Base-by-base conservation (phyloP, 2,113 vertebrate genomes). In the Mormyrus lacerda region DNA sequence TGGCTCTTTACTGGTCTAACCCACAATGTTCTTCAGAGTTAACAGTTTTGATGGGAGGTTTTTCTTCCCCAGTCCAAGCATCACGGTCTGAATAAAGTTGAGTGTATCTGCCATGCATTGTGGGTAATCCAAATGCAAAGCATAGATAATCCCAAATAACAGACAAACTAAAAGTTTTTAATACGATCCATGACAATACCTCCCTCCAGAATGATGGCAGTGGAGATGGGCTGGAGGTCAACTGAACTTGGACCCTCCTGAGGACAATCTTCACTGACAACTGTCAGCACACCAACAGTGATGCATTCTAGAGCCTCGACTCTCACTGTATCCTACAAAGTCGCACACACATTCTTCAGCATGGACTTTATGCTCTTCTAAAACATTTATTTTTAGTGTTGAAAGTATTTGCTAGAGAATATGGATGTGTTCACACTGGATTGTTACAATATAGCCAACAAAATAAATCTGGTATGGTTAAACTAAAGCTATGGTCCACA, bases 101-200 rank as follows among this genome's bases (percentile, higher is more conserved):
- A 86, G 85, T 24, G 85, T 89, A 55, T 89, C 88, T 50, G 69
- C 53, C 69, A 89, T 89, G 85, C 17, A 48, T 31, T 89, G 83
- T 7, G 73, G 85, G 76, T 88, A 88, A 6, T 88, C 27, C 51
- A 89, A 48, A 17, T 91, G 31, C 17, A 91, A 27, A 31, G 53
- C 45, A 51, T 89, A 90, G 0, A 55, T 88, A 7, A 91, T 61
- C 50, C 89, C 76, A 91, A 89, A 91, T 35, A 89, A 48, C 21
- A 91, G 73, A 10, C 53, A 85, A 42, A 91, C n/a, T n/a, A 44
- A 15, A 89, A 73, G n/a, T 83, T 84, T 39, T 3, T 48, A 17
- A 88, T 31, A 85, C 42, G 39, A n/a, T 91, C 76, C 86, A 88
- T 91, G 21, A 79, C 86, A 51, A 89, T 51, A 83, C 15, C n/a